Conservation (phyloP, 2,113 vertebrate species). For the Embiotoca jacksoni region DNA sequence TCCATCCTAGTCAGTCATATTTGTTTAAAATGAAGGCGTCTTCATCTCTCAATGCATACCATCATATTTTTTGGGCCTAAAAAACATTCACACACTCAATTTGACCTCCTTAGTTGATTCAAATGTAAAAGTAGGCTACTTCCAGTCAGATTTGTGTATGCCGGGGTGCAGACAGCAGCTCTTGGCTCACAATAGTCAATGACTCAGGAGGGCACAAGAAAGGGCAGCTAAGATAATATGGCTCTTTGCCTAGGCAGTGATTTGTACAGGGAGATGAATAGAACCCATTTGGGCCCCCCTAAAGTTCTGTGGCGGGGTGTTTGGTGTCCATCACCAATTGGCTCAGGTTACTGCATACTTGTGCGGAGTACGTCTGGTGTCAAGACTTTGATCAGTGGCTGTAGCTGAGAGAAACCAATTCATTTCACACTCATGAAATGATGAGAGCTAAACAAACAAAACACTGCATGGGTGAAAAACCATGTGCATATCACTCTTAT, state of each 20-base stretch:
- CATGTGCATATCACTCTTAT: background rate
- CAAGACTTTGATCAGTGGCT: conserved; percentile 79
- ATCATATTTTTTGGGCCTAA: conserved; percentile 15
- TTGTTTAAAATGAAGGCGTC: background rate
- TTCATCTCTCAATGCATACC: conserved; percentile 6
- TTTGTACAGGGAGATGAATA: conserved; percentile 81
- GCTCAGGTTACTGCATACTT: conserved; percentile 78
- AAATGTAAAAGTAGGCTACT: conserved; percentile 47
- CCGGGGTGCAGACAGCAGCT: conserved; percentile 65
- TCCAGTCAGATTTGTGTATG: conserved; percentile 63
- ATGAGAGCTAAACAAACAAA: conserved; percentile 32
- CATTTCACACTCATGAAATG: conserved; percentile 52
- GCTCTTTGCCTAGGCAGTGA: conserved; percentile 73
- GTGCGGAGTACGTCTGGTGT: conserved; percentile 78
- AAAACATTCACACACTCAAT: conserved; percentile 32
- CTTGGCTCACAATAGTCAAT: conserved; percentile 70
- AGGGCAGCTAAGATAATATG: conserved; percentile 80
- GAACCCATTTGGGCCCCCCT: conserved; percentile 72
- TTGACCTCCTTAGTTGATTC: conserved; percentile 31
- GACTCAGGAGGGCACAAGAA: conserved; percentile 77
- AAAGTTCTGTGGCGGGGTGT: conserved; percentile 76
- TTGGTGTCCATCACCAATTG: conserved; percentile 81
- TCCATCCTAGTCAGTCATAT: background rate
- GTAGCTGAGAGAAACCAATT: conserved; percentile 47
- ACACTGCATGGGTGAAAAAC: background rate